These are phyloP conservation scores for Thereva unica DNA, from an alignment of 2,888 invertebrate species.

Conservation along the genomic window DNA sequence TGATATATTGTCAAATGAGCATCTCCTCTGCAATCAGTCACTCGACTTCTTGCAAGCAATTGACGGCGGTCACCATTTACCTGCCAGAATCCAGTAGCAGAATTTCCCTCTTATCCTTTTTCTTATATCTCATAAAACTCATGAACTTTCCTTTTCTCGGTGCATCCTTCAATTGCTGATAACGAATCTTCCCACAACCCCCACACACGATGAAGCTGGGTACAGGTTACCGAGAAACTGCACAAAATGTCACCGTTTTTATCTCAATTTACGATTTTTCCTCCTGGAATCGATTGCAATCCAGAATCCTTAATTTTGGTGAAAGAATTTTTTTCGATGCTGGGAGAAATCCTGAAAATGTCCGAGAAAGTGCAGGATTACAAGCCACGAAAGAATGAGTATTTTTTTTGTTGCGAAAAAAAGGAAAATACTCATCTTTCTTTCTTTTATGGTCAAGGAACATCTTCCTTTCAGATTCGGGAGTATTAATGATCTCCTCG, in stretches of 20 bases:
- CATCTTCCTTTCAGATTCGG: constrained; percentile 1
- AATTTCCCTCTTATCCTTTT: constrained; percentile 14
- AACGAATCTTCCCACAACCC: constrained; percentile 18
- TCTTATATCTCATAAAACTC: constrained; percentile 5
- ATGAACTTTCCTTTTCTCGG: neutral
- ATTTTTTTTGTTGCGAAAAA: constrained; percentile 1
- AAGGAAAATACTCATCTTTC: constrained; percentile 11
- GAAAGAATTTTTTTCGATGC: constrained; percentile 1
- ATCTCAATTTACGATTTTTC: constrained; percentile 5
- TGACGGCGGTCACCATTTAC: neutral
- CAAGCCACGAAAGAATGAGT: constrained; percentile 12
- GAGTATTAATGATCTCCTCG: constrained; percentile 19
- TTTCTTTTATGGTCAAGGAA: constrained; percentile 22
- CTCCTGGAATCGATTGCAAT: constrained; percentile 1
- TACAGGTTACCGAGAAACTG: constrained; percentile 2
- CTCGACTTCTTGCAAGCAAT: constrained; percentile 25
- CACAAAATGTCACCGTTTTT: neutral
- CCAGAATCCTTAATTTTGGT: constrained; percentile 21
- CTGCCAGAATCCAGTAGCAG: neutral
- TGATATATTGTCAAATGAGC: too few relatives aligned
- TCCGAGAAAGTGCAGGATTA: constrained; percentile 28
- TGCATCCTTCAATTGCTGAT: neutral
- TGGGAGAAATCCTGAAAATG: constrained; percentile 12
- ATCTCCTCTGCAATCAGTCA: constrained; percentile 18
- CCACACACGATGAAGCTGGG: constrained; percentile 11